Evolutionary conservation across 2,888 invertebrate genomes (phyloP).

Genomic region (Sesia apiformis): DNA sequence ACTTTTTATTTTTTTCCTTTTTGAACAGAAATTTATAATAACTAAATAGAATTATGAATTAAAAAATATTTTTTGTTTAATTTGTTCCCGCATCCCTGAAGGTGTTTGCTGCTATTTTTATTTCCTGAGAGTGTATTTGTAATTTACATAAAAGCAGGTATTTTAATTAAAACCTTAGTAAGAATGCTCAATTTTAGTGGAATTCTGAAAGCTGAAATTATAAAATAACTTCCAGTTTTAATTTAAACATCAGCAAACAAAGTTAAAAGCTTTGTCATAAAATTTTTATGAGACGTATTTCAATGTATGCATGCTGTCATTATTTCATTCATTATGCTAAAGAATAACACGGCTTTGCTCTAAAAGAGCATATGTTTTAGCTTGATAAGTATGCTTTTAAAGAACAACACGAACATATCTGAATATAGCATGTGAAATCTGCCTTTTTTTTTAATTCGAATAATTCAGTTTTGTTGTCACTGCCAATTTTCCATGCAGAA

Average conservation of each 20-base stretch:
- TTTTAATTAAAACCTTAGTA: neutral
- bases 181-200: neutral
- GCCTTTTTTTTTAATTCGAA: neutral
- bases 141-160: neutral
- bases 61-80: too few species aligned
- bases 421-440: neutral
- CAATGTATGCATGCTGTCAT: neutral
- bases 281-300: neutral
- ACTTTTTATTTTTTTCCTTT: too few species aligned
- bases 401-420: neutral
- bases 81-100: too few species aligned
- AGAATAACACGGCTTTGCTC: neutral
- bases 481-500: too few species aligned
- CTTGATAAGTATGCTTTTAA: neutral
- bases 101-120: too few species aligned
- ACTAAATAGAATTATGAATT: too few species aligned
- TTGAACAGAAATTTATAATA: too few species aligned
- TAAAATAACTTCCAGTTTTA: neutral
- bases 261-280: neutral
- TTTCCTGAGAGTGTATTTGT: neutral
- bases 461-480: neutral
- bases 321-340: neutral
- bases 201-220: neutral
- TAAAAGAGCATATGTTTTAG: neutral
- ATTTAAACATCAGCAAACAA: neutral